Conservation (phyloP, 1,140 invertebrate species). For the Nephotettix cincticeps region DNA sequence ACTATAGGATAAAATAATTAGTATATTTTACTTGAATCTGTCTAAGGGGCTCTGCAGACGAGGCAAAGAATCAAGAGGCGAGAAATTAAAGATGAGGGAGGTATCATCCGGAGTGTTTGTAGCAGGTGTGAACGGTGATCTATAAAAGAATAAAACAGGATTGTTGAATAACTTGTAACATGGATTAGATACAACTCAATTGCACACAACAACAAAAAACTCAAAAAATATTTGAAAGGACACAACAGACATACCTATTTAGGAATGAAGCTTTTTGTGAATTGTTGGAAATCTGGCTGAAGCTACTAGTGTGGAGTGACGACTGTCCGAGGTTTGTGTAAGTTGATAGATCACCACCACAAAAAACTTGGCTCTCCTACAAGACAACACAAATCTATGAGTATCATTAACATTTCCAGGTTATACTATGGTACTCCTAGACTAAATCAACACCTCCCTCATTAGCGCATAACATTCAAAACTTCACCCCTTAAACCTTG, state of each 20-base stretch:
- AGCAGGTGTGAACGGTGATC: background rate
- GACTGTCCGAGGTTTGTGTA: constrained; percentile 22
- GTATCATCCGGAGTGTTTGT: background rate
- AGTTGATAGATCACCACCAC: constrained; percentile 28
- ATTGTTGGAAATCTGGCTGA: background rate
- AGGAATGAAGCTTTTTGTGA: background rate
- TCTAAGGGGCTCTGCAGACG: background rate
- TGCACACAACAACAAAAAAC: too few species aligned
- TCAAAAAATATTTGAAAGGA: too few species aligned
- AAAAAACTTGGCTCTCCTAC: constrained; percentile 37
- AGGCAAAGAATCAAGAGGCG: background rate
- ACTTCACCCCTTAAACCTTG: too few species aligned
- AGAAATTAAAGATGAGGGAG: background rate
- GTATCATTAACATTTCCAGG: background rate
- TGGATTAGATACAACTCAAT: too few species aligned
- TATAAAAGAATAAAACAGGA: background rate
- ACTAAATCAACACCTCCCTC: too few species aligned
- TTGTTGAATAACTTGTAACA: too few species aligned
- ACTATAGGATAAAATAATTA: too few species aligned
- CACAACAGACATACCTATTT: too few species aligned
- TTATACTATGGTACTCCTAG: too few species aligned
- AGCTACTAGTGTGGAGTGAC: background rate
- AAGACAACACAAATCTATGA: background rate
- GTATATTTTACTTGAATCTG: background rate
- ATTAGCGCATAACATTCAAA: too few species aligned